Evolutionary conservation across 2,888 invertebrate species (phyloP), one percentile per base, ranked within the genome.

Genomic region (Nomada ferruginata): DNA sequence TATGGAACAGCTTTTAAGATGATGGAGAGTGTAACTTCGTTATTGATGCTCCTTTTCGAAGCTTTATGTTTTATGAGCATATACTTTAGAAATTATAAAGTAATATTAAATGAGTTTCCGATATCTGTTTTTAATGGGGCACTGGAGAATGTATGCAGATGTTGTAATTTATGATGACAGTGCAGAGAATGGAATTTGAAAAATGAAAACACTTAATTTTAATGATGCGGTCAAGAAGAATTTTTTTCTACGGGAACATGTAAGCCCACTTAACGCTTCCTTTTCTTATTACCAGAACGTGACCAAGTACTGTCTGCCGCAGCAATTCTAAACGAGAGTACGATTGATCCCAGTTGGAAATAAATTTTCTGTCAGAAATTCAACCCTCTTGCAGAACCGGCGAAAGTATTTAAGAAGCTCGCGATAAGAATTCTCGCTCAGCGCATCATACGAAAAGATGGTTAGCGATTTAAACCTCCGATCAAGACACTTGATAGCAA

Each of bases 201-300:
- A 18, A 50, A 44, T 70, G 44, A 5, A 26, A 53, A 73, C 53
- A 74, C 29, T 74, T 60, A 29, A 29, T 55, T 61, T 36, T 55
- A 60, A 75, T 9, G 53, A 60, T 23, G 47, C 23, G 52, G 59
- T 72, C 52, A 50, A 13, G 47, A 7, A 66, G 13, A 23, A 9
- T 18, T 15, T 53, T 50, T 18, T 4, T 18, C 9, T 4, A 13
- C 47, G 10, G 47, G 55, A 36, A 5, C 57, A 42, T 50, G 59
- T 50, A 50, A 59, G 59, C 18, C 50, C 18, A 13, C 7, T 44
- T 15, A 59, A 74, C 10, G 29, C 52, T 13, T 26, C 52, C 68
- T 29, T 9, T 26, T 44, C 44, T 44, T 13, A 20, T 15, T 29
- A 29, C 29, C 23, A 26, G 18, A 53, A 76, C 70, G 23, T 23